phyloP scores from a whole-genome alignment of 2,113 vertebrate species.

The Gavialis gangeticus region DNA sequence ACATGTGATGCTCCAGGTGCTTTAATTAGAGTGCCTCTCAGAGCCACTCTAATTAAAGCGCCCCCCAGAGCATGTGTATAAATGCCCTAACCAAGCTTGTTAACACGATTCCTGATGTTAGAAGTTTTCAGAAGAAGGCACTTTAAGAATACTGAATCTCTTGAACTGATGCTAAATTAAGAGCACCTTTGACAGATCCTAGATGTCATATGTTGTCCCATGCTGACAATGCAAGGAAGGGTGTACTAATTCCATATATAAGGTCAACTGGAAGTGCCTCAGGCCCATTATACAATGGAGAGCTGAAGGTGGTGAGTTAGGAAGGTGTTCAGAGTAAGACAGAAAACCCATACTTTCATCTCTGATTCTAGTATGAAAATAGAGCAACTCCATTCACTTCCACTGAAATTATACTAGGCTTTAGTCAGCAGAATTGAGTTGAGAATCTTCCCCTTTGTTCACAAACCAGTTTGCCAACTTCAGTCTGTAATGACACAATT shows the following conservation, averaged over 20 bases:
- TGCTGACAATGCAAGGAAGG: neutral
- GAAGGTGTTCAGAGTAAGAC: neutral
- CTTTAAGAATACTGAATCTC: neutral
- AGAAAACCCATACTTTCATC: neutral
- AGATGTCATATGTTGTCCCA: neutral
- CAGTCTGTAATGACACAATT: slow-evolving; percentile 43
- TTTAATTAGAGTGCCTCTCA: too few relatives aligned
- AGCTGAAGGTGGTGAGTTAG: neutral
- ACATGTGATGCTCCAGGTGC: too few relatives aligned
- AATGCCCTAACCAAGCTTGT: neutral
- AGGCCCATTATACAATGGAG: neutral
- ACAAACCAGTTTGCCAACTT: slow-evolving; percentile 41
- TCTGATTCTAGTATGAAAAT: slow-evolving; percentile 37
- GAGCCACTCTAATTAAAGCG: too few relatives aligned
- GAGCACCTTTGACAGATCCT: neutral
- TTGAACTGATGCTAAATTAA: neutral
- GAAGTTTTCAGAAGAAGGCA: neutral
- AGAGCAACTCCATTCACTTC: neutral
- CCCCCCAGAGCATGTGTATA: too few relatives aligned
- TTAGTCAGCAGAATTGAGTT: slow-evolving; percentile 41
- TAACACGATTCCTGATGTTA: slow-evolving; percentile 34
- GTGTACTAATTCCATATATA: neutral
- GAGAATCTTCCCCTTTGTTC: slow-evolving; percentile 43
- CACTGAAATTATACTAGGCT: neutral
- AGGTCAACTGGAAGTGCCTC: neutral